phyloP scores from a whole-genome alignment of 2,113 vertebrate genomes.

The Lagopus muta region DNA sequence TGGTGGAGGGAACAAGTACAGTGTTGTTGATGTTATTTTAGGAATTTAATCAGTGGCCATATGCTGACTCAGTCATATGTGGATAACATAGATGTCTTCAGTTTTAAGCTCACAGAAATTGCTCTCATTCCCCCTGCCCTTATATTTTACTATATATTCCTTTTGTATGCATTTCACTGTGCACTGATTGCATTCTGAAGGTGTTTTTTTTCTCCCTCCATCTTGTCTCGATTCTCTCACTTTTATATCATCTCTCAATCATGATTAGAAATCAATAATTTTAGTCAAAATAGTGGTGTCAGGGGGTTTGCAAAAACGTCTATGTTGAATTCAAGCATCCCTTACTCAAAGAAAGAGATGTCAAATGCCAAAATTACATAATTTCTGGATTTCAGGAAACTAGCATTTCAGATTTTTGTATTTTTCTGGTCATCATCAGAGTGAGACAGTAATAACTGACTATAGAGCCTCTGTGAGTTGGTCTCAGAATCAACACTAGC shows the following conservation, averaged over 20 bases:
- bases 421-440: neutral
- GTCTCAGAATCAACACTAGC: neutral
- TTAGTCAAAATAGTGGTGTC: neutral
- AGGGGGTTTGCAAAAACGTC: neutral
- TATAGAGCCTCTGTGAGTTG: neutral
- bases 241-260: neutral
- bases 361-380: neutral
- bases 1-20: conserved; percentile 5
- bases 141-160: neutral
- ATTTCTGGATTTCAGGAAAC: neutral
- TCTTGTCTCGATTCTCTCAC: neutral
- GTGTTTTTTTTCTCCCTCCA: neutral
- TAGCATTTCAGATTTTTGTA: neutral
- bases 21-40: conserved; percentile 41
- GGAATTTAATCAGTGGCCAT: conserved; percentile 49
- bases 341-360: neutral
- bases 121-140: neutral
- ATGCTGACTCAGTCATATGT: conserved; percentile 41
- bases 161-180: neutral
- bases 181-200: neutral
- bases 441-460: neutral
- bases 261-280: neutral
- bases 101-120: neutral
- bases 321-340: neutral
- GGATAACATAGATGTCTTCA: neutral